Evolutionary conservation across 2,797 vertebrate genomes (phyloP).

Genomic region (Novumbra hubbsi): DNA sequence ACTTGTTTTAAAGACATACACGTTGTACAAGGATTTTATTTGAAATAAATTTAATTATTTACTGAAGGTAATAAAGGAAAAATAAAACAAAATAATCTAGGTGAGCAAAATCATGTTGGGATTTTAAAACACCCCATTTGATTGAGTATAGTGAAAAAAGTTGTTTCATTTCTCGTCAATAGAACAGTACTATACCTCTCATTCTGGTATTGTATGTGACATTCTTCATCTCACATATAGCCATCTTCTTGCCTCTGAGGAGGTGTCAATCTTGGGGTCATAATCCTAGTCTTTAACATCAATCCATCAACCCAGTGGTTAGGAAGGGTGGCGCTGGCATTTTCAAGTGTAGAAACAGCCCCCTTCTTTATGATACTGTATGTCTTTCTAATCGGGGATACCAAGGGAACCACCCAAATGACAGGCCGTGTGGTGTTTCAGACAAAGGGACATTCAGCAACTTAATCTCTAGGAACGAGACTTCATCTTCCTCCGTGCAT

Average conservation of each 20-base stretch:
- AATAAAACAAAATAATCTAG: background rate
- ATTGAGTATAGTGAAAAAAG: background rate
- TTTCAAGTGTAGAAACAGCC: slow-evolving; percentile 17
- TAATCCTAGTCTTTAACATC: background rate
- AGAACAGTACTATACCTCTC: too few relatives aligned
- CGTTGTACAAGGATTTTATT: background rate
- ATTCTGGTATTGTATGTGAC: background rate
- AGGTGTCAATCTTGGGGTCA: background rate
- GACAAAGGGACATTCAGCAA: background rate
- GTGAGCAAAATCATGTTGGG: background rate
- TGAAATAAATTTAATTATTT: background rate
- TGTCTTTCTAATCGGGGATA: slow-evolving; percentile 1
- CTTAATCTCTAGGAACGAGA: slow-evolving; percentile 56
- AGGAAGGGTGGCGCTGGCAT: background rate
- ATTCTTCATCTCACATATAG: background rate
- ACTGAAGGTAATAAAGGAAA: slow-evolving; percentile 1
- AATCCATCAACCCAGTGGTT: slow-evolving; percentile 15
- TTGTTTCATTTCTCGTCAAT: background rate
- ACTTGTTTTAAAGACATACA: background rate
- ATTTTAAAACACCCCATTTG: background rate
- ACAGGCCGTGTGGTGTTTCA: background rate
- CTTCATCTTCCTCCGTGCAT: slow-evolving; percentile 88
- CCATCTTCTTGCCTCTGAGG: background rate
- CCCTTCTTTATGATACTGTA: slow-evolving; percentile 3
- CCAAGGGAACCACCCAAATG: background rate